Evolutionary conservation across 2,113 vertebrate genomes (phyloP).

Genomic region (Dromaius novaehollandiae): DNA sequence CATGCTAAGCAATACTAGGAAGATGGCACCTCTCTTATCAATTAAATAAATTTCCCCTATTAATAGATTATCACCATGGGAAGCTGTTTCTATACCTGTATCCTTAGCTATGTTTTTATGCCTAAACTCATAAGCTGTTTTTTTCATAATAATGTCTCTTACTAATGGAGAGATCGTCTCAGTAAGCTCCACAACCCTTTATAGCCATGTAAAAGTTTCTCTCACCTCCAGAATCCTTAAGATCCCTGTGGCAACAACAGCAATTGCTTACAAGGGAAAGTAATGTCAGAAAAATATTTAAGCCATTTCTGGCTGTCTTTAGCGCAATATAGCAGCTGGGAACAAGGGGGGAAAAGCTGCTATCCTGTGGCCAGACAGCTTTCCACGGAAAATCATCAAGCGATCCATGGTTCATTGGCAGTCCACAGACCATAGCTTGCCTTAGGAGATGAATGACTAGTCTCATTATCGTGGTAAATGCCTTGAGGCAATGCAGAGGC

Average conservation of each 20-base stretch:
- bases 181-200: not conserved
- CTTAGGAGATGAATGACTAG: constrained; percentile 3
- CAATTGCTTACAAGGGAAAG: not conserved
- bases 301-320: not conserved
- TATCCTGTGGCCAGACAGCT: not conserved
- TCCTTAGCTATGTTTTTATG: not conserved
- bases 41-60: not conserved
- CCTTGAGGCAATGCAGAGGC: not conserved
- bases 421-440: not conserved
- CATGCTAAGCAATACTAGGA: not conserved
- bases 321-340: not conserved
- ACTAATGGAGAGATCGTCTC: not conserved
- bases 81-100: not conserved
- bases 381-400: not conserved
- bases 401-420: not conserved
- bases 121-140: not conserved
- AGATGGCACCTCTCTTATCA: not conserved
- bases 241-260: not conserved
- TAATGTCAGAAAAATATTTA: not conserved
- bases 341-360: not conserved
- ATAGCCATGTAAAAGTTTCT: not conserved
- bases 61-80: not conserved
- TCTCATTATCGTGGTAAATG: constrained; percentile 15
- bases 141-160: not conserved
- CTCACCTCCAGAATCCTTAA: not conserved